Conservation (phyloP, 2,888 invertebrate genomes). For the Meiosimyza decipiens region DNA sequence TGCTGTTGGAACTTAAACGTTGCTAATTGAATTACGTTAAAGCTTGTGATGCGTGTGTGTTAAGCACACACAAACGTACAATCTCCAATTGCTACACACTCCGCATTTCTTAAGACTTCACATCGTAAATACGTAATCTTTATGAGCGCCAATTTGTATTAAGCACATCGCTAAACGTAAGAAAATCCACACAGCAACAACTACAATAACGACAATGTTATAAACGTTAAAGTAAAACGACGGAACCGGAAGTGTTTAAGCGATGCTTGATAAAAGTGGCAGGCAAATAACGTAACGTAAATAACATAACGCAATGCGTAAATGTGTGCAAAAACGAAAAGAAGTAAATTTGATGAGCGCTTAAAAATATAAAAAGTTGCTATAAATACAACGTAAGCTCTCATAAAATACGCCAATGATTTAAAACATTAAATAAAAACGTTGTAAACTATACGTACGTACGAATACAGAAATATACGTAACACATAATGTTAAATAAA, state of each 20-base stretch:
- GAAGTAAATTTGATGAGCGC: background rate
- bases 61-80: background rate
- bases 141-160: slow-evolving; percentile 19
- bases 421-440: background rate
- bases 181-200: background rate
- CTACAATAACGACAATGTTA: slow-evolving; percentile 11
- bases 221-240: slow-evolving; percentile 22
- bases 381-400: too few species aligned
- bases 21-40: background rate
- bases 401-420: background rate
- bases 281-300: background rate
- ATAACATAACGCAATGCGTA: background rate
- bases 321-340: background rate
- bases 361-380: background rate
- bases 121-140: slow-evolving; percentile 13
- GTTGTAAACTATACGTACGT: too few species aligned
- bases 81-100: background rate
- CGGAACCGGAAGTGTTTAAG: slow-evolving; percentile 36
- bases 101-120: background rate
- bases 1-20: background rate
- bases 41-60: too few species aligned
- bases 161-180: slow-evolving; percentile 11
- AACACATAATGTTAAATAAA: too few species aligned
- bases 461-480: too few species aligned
- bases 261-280: slow-evolving; percentile 19